Conservation (phyloP, 2,888 invertebrate species). For the Philopedon plagiatum region DNA sequence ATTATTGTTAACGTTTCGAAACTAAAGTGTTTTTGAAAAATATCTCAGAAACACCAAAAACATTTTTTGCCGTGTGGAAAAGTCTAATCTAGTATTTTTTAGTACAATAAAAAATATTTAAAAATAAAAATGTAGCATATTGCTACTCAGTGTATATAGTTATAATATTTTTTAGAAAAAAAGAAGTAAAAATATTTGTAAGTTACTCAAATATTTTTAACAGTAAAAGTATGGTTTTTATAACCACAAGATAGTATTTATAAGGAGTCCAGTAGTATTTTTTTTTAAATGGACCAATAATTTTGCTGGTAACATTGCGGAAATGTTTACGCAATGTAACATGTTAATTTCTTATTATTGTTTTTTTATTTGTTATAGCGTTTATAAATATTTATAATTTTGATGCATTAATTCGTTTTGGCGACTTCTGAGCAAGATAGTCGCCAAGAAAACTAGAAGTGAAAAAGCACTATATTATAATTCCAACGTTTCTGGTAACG, state of each 20-base stretch:
- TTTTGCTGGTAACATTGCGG: conserved; percentile 12
- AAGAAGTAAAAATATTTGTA: conserved; percentile 51
- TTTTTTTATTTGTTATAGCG: conserved; percentile 48
- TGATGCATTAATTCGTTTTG: background rate
- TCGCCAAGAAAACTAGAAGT: background rate
- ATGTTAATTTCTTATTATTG: conserved; percentile 51
- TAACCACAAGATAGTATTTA: conserved; percentile 36
- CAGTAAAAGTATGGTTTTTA: conserved; percentile 51
- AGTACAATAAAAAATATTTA: conserved; percentile 32
- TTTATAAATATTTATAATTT: conserved; percentile 37
- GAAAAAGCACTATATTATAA: background rate
- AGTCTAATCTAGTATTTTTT: conserved; percentile 23
- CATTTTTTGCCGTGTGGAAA: background rate
- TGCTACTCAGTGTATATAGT: conserved; percentile 59
- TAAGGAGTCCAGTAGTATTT: conserved; percentile 52
- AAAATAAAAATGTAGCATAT: conserved; percentile 56
- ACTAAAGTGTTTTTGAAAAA: too few species aligned
- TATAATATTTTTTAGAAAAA: conserved; percentile 58
- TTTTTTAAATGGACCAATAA: conserved; percentile 52
- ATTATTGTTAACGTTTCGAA: background rate
- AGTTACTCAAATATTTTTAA: conserved; percentile 52
- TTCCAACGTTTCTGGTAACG: conserved; percentile 31
- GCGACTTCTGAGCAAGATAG: background rate
- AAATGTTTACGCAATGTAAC: conserved; percentile 28
- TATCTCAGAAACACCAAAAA: too few species aligned